Base-by-base conservation (phyloP, 2,888 invertebrate genomes). In the Ashinkailepas kermadecensis region DNA sequence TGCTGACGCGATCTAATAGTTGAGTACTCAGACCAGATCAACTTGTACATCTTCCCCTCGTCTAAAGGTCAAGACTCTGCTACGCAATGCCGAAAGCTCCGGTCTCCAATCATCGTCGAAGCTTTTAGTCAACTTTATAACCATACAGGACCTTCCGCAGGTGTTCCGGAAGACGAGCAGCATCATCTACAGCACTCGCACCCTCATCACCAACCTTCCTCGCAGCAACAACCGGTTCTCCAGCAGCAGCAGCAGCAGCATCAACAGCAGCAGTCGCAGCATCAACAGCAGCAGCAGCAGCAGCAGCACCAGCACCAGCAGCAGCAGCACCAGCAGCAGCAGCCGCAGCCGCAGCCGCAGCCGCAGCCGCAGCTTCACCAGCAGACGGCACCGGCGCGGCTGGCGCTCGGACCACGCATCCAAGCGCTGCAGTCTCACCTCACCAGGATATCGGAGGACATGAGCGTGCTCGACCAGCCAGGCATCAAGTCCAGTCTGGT, bases 371-470 rank as follows among this genome's bases (percentile, higher is more conserved):
- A 23, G n/a, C 84, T 82, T 85, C 86, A 9, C 84, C 86, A 54
- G 86, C 85, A 67, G 87, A 86, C 82, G 87, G 86, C 67, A 87
- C 86, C 78, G 86, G 13, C 84, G 87, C 87, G 83, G 79, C 78
- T 87, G 85, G 78, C 86, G 80, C 78, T 80, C 85, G 64, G 85
- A 84, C 79, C 85, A 85, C 78, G 64, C 80, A 56, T 58, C 83
- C 39, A 81, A 84, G 82, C 83, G 83, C 85, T 84, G 80, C 86
- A 85, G 82, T 85, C 84, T 84, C 82, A 84, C 84, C 89, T 89
- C 84, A 86, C 83, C 81, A 88, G 86, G 78, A 84, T 89, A 84
- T 88, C 88, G 82, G 84, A 85, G 83, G 84, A 65, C 10, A 21
- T 64, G 78, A 59, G 87, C 87, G n/a, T 86, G 85, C 62, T 67